These are phyloP conservation scores for Molothrus ater DNA, from an alignment of 2,797 vertebrate genomes.

Conservation along the genomic window DNA sequence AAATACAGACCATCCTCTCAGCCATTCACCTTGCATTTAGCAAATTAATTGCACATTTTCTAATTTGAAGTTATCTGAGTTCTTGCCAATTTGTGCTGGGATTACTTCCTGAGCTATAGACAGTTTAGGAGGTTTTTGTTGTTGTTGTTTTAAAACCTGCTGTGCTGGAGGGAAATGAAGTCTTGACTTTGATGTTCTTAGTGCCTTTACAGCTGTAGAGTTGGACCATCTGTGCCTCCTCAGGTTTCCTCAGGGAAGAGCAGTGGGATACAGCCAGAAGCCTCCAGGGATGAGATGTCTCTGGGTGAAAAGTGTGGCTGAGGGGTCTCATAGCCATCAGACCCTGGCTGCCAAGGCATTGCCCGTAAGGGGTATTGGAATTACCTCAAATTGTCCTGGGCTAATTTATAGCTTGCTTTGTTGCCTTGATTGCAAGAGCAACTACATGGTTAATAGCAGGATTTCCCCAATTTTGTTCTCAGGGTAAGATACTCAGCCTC, in stretches of 20 bases:
- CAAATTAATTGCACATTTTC: slow-evolving; percentile 26
- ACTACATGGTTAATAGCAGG: not conserved
- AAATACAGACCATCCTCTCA: not conserved
- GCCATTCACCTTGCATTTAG: not conserved
- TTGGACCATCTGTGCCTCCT: not conserved
- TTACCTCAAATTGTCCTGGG: not conserved
- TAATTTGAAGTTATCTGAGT: slow-evolving; percentile 3
- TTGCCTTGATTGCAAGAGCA: not conserved
- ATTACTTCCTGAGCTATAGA: slow-evolving; percentile 14
- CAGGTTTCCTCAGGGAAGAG: not conserved
- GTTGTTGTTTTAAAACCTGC: slow-evolving; percentile 33
- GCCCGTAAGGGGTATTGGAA: not conserved
- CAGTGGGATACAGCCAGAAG: not conserved
- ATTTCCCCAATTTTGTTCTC: not conserved
- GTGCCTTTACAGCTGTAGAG: not conserved
- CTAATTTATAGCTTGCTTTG: not conserved
- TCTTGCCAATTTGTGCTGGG: slow-evolving; percentile 9
- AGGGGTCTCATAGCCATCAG: not conserved
- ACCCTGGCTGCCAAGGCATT: not conserved
- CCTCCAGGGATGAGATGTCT: not conserved
- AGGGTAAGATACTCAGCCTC: not conserved
- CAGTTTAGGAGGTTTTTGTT: slow-evolving; percentile 8
- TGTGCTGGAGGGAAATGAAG: slow-evolving; percentile 30
- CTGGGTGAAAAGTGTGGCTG: not conserved
- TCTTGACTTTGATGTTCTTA: slow-evolving; percentile 50